Percentiles rank a stretch among this genome's conserved stretches.
Evolutionary conservation across 2,888 invertebrate species (phyloP).

Genomic region (Drosophila buzzatii): DNA sequence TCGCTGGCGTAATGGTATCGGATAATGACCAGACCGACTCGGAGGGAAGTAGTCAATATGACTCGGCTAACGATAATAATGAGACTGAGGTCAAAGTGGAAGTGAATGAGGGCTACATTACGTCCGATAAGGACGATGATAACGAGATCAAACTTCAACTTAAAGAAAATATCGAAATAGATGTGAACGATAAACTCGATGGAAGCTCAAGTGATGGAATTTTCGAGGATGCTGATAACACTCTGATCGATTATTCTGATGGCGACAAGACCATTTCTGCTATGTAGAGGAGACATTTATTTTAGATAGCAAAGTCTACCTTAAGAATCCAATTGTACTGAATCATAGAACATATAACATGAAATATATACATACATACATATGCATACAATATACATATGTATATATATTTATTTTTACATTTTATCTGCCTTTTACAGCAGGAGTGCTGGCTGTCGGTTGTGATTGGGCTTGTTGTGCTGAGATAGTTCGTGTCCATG

Average conservation of each 20-base stretch:
- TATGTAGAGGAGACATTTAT: neutral
- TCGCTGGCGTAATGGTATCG: slow-evolving; percentile 31
- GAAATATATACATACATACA: neutral
- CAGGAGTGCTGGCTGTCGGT: slow-evolving; percentile 3
- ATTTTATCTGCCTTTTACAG: slow-evolving; percentile 36
- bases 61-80: slow-evolving; percentile 10
- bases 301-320: neutral
- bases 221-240: neutral
- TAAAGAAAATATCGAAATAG: neutral
- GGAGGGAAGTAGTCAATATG: slow-evolving; percentile 7
- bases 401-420: slow-evolving; percentile 14
- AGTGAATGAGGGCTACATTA: neutral
- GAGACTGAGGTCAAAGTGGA: slow-evolving; percentile 3
- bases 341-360: slow-evolving; percentile 44
- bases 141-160: neutral
- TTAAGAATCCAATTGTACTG: slow-evolving; percentile 19
- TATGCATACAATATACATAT: slow-evolving; percentile 9
- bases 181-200: fast-evolving
- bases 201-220: neutral
- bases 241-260: neutral
- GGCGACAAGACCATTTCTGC: neutral
- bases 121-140: neutral
- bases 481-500: slow-evolving; percentile 50
- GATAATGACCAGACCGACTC: neutral
- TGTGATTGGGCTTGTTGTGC: slow-evolving; percentile 17